A percentile compares a stretch with the other conserved stretches of the same genome.
phyloP scores from a whole-genome alignment of 1,140 invertebrate species.

The Oedothorax gibbosus region DNA sequence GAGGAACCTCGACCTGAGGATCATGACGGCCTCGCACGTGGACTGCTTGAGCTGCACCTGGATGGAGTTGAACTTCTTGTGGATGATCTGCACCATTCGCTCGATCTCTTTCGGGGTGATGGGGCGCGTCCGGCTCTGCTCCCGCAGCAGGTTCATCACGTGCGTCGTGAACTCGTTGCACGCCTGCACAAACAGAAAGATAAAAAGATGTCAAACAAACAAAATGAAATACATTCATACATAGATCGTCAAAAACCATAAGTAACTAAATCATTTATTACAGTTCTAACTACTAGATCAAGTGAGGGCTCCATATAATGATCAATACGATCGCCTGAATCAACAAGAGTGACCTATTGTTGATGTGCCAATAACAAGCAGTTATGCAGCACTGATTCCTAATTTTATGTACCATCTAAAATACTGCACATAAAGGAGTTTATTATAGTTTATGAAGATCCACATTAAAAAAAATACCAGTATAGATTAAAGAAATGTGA shows the following conservation, averaged over 20 bases:
- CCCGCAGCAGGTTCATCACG: slow-evolving; percentile 96
- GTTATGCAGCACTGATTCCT: too few relatives aligned
- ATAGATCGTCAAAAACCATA: neutral
- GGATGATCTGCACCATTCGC: slow-evolving; percentile 99
- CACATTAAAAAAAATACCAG: too few relatives aligned
- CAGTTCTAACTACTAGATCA: neutral
- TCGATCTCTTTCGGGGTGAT: slow-evolving; percentile 99
- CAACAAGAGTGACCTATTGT: neutral
- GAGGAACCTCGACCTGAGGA: slow-evolving; percentile 91
- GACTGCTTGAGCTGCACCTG: slow-evolving; percentile 99
- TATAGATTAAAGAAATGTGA: too few relatives aligned
- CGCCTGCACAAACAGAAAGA: slow-evolving; percentile 75
- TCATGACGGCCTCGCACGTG: slow-evolving; percentile 99
- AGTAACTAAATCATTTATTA: neutral
- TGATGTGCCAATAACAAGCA: too few relatives aligned
- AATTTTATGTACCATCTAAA: too few relatives aligned
- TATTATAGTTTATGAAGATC: too few relatives aligned
- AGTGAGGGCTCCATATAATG: neutral
- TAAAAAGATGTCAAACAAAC: neutral
- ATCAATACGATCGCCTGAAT: neutral
- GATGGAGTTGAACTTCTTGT: slow-evolving; percentile 99
- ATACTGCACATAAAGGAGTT: too few relatives aligned
- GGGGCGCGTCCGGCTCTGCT: slow-evolving; percentile 95
- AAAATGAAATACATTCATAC: neutral
- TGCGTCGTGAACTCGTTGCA: slow-evolving; percentile 99